Evolutionary conservation across 1,140 invertebrate genomes (phyloP), one percentile per base, ranked within the genome.

Genomic region (Neodiprion virginianus): DNA sequence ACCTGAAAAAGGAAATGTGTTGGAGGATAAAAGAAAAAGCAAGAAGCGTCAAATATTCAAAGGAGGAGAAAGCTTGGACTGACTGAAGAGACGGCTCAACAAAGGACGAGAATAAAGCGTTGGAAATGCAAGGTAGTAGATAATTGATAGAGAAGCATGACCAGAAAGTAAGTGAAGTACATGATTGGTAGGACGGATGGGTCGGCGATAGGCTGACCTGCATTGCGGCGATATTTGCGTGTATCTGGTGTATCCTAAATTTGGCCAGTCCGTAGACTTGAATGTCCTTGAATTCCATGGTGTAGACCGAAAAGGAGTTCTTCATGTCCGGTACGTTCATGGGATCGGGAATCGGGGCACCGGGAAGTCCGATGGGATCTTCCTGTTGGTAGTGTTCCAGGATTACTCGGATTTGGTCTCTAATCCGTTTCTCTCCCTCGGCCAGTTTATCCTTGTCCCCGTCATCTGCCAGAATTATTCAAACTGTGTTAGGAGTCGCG

Each of bases 351-450:
- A 96, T 91, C 9, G 93, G 92, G 0, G 91, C 92, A 4, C 93
- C 93, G 0, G 95, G 95, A 10, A 96, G 81, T 0, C 95, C 95
- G 1, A 94, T 86, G 0, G 94, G 94, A 87, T 96, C 94, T 69
- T 92, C 89, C 80, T 96, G 91, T 85, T 96, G 94, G 83, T 93
- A 96, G 82, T 96, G 95, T 67, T 95, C 93, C n/a, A 96, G 81
- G 9, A 96, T 89, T 47, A 89, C 86, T 48, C 93, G 88, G 50
- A 96, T 91, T 79, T 94, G 92, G 74, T 94, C 92, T 66, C 93
- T 92, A 14, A 95, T 86, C 76, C 90, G 92, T 79, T 92, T 90
- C 83, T 94, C 91, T 8, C 90, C 92, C 61, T 90, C 80, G 3
- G 84, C 85, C 48, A 88, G 79, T 75, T 88, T 78, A 23, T 72